Evolutionary conservation across 1,140 invertebrate genomes (phyloP).

Genomic region (Drosophila elegans): DNA sequence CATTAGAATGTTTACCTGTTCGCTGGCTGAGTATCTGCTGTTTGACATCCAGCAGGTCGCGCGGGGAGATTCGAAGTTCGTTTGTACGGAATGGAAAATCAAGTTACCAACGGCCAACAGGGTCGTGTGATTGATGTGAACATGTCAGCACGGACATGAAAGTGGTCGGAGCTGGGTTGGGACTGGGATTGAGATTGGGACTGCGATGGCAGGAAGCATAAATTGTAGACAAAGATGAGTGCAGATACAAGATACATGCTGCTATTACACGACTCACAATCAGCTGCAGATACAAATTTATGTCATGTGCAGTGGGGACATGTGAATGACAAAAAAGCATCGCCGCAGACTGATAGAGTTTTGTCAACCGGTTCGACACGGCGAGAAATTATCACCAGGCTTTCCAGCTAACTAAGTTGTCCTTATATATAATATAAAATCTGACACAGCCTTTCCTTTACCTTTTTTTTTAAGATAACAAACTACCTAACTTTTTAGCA

Average conservation of each 20-base stretch:
- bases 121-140: slow-evolving; percentile 71
- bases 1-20: slow-evolving; percentile 75
- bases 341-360: slow-evolving; percentile 31
- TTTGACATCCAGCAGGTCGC: slow-evolving; percentile 18
- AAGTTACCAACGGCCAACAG: slow-evolving; percentile 52
- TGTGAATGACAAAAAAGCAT: slow-evolving; percentile 60
- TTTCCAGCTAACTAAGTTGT: background rate
- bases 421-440: background rate
- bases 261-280: slow-evolving; percentile 60
- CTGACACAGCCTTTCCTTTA: too few species aligned
- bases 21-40: slow-evolving; percentile 13
- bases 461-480: too few species aligned
- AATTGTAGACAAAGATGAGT: slow-evolving; percentile 75
- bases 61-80: slow-evolving; percentile 10
- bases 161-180: slow-evolving; percentile 3
- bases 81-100: slow-evolving; percentile 58
- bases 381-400: background rate
- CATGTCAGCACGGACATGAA: slow-evolving; percentile 60
- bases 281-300: slow-evolving; percentile 75
- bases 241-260: slow-evolving; percentile 51
- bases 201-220: slow-evolving; percentile 62
- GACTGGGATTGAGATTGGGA: background rate
- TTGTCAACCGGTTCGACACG: slow-evolving; percentile 68
- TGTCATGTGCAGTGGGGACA: slow-evolving; percentile 66
- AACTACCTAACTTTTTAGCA: too few species aligned